phyloP scores from a whole-genome alignment of 2,888 invertebrate genomes.

The Cantharis lateralis region DNA sequence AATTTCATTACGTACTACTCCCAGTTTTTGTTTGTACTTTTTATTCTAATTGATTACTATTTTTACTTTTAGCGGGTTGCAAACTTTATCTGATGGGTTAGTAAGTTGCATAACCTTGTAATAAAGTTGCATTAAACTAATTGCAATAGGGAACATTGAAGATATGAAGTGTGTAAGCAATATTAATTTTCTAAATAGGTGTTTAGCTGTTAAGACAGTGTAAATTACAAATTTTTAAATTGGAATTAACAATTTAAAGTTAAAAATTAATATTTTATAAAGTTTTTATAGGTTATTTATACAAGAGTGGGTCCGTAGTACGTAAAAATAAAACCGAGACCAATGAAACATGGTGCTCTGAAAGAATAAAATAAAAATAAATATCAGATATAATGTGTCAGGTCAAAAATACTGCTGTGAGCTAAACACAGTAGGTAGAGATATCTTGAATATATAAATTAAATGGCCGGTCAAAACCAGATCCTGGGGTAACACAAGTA shows the following conservation, averaged over 20 bases:
- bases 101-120: too few species aligned
- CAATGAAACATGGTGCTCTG: constrained; percentile 15
- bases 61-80: too few species aligned
- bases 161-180: too few species aligned
- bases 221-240: background rate
- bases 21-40: too few species aligned
- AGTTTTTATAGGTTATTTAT: background rate
- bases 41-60: too few species aligned
- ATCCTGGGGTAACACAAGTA: constrained; percentile 54
- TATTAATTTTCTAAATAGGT: too few species aligned
- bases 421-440: constrained; percentile 38
- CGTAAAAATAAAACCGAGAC: constrained; percentile 4
- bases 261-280: background rate
- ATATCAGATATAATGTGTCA: constrained; percentile 36
- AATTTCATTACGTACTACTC: too few species aligned
- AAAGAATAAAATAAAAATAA: constrained; percentile 28
- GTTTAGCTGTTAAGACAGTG: background rate
- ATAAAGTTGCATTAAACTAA: too few species aligned
- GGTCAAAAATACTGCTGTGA: constrained; percentile 36
- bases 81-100: too few species aligned
- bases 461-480: constrained; percentile 50
- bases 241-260: background rate
- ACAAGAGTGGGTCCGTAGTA: background rate
- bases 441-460: constrained; percentile 43
- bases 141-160: too few species aligned